Percentiles rank a stretch among this genome's conserved stretches.
Conservation (phyloP, 2,113 vertebrate species). For the Peromyscus californicus region DNA sequence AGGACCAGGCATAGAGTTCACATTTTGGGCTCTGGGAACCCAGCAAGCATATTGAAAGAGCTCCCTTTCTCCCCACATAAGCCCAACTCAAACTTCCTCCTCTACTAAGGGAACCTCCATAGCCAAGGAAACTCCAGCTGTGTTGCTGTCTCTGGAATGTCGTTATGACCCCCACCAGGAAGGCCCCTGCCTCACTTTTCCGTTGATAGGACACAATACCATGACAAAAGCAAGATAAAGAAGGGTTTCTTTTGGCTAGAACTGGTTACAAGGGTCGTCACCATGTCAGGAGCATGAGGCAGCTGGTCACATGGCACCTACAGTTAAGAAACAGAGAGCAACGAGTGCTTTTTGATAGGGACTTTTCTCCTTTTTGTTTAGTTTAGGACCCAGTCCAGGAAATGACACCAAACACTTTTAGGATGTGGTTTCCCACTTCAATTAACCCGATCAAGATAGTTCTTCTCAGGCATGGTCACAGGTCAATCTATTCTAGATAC, state of each 20-base stretch:
- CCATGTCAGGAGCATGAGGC: neutral
- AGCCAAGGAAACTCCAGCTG: neutral
- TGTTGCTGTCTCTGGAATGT: neutral
- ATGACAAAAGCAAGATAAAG: neutral
- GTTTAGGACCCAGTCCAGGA: neutral
- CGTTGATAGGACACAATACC: neutral
- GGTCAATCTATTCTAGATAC: too few relatives aligned
- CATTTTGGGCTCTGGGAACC: neutral
- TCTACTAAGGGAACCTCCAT: neutral
- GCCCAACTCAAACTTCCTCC: neutral
- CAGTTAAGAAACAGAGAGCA: neutral
- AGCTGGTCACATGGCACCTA: neutral
- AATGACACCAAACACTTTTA: neutral
- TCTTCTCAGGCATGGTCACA: neutral
- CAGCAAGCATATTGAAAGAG: neutral
- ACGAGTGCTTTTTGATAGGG: too few relatives aligned
- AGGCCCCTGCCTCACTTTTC: neutral
- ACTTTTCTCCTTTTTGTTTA: neutral
- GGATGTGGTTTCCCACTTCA: neutral
- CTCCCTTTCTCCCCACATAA: neutral
- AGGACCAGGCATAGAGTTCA: neutral
- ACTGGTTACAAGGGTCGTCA: neutral
- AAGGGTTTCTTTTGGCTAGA: neutral
- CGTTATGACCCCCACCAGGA: neutral
- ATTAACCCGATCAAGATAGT: neutral